Evolutionary conservation across 2,113 vertebrate species (phyloP).

Genomic region (Garra rufa): DNA sequence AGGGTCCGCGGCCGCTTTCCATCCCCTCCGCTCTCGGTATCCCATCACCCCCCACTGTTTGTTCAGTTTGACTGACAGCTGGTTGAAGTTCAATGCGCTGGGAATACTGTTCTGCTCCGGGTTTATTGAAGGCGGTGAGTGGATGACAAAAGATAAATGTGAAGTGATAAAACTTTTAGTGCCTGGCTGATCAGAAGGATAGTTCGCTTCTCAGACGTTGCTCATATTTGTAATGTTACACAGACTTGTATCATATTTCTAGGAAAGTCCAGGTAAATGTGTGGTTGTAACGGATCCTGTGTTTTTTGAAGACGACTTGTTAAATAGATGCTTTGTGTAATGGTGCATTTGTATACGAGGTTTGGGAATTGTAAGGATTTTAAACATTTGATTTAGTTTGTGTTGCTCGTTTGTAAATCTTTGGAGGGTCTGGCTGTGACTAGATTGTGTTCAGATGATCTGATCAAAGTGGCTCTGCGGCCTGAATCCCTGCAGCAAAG

Average conservation of each 20-base stretch:
- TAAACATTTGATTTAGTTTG: no score
- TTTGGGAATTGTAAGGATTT: no score
- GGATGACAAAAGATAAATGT: conserved; percentile 20
- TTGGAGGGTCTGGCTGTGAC: not conserved
- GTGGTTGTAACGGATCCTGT: not conserved
- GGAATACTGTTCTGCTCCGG: conserved; percentile 6
- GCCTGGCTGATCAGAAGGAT: not conserved
- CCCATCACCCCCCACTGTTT: conserved; percentile 26
- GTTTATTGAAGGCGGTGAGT: not conserved
- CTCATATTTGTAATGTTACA: not conserved
- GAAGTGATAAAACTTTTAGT: not conserved
- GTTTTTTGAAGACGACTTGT: not conserved
- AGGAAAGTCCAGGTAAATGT: not conserved
- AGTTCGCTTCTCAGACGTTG: not conserved
- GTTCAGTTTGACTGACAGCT: conserved; percentile 44
- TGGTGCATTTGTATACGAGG: no score
- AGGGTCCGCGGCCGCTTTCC: not conserved
- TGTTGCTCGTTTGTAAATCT: not conserved
- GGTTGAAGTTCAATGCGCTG: conserved; percentile 30
- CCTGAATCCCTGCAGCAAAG: not conserved
- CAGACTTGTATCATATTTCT: not conserved
- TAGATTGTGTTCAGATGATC: not conserved
- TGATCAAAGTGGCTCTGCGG: not conserved
- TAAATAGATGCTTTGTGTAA: not conserved
- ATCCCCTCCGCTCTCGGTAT: not conserved